Evolutionary conservation across 2,888 invertebrate species (phyloP), one percentile per base, ranked within the genome.

Genomic region (Andrena trimmerana): DNA sequence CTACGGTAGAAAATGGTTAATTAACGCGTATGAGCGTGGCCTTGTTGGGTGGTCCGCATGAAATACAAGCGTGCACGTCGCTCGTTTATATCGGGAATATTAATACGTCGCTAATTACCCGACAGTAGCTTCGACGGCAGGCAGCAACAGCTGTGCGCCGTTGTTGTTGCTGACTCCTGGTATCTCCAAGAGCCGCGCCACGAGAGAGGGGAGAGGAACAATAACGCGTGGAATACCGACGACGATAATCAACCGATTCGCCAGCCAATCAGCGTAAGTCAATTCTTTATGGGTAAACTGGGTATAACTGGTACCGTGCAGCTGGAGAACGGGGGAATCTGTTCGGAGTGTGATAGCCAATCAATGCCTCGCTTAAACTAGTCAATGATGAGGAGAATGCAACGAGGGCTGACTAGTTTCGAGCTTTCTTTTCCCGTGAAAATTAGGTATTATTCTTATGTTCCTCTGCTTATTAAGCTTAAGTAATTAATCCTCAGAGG

Each of bases 91-190:
- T 84, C 83, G 70, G 31, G 68, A 60, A 74, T 82, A 84, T 84
- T 84, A 82, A 82, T 84, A 84, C 75, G 65, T 78, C 62, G 82
- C 71, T 84, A 84, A 84, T 84, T 78, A 84, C 71, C 24, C 63
- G 74, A 73, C 78, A 68, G 82, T 77, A 81, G 83, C 81, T 33
- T 76, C 54, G 54, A 27, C 48, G 33, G 42, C 65, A 62, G 65
- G 68, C 65, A 52, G 77, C 69, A 71, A 70, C 79, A 74, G 82
- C 82, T 75, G 71, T 10, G 50, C 48, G 8, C 62, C 27, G 81
- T 73, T 59, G 65, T 52, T 42, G 60, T 65, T 48, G 69, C 73
- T 81, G 72, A 72, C 52, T 29, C 29, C 20, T 6, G 67, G 24
- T 48, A 36, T 29, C 36, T 70, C 63, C 33, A 29, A 50, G 29